phyloP scores from a whole-genome alignment of 1,140 invertebrate species.

The Notospermus geniculatus region DNA sequence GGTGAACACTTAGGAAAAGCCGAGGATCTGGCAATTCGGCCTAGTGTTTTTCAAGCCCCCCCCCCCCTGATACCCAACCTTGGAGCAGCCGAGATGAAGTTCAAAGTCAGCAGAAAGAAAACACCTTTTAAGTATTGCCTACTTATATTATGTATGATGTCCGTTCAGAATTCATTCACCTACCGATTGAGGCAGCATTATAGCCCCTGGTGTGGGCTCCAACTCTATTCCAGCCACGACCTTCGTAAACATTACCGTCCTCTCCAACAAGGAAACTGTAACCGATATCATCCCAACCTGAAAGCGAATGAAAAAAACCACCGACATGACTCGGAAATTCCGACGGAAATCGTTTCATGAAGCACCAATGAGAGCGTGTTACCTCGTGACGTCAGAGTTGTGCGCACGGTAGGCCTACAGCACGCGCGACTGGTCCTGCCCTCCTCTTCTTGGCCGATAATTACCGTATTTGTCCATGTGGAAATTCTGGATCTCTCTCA shows the following conservation, averaged over 20 bases:
- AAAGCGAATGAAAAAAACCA: neutral
- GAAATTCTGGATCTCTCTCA: conserved; percentile 67
- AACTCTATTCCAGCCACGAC: conserved; percentile 67
- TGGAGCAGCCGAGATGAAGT: too few species aligned
- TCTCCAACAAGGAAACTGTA: conserved; percentile 77
- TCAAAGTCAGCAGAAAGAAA: too few species aligned
- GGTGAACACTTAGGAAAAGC: too few species aligned
- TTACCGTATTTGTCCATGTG: conserved; percentile 64
- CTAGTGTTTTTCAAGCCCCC: too few species aligned
- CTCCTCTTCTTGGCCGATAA: neutral
- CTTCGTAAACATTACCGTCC: conserved; percentile 74
- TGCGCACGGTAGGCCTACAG: conserved; percentile 25
- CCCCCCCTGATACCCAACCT: too few species aligned
- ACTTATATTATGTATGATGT: too few species aligned
- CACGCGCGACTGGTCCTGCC: too few species aligned
- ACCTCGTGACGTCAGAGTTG: conserved; percentile 4
- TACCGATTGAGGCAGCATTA: conserved; percentile 69
- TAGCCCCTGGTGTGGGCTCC: conserved; percentile 69
- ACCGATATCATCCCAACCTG: conserved; percentile 67
- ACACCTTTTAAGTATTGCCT: too few species aligned
- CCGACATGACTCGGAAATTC: neutral
- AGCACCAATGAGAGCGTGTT: neutral
- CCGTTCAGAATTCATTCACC: too few species aligned
- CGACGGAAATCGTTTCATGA: neutral
- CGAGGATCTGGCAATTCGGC: too few species aligned